A percentile compares a stretch with the other conserved stretches of the same genome.
Conservation (phyloP, 1,140 invertebrate genomes). For the Druon quercuslanigerum region DNA sequence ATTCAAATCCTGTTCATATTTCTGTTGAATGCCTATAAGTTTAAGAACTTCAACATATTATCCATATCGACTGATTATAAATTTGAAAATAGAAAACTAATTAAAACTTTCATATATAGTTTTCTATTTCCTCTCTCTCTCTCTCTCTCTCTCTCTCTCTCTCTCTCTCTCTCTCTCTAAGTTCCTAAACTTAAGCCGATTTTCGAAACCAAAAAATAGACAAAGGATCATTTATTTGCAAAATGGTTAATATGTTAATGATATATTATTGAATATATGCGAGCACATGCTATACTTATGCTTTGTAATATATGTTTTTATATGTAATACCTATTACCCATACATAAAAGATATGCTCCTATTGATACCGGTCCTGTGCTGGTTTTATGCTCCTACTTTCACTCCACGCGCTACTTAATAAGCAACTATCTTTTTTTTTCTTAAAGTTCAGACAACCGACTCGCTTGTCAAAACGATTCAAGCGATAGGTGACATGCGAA, state of each 20-base stretch:
- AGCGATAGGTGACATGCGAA: not conserved
- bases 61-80: too few species aligned
- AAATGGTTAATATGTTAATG: slow-evolving; percentile 2
- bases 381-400: slow-evolving; percentile 17
- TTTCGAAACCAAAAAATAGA: not conserved
- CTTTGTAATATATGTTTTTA: not conserved
- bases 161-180: too few species aligned
- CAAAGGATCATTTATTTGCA: not conserved
- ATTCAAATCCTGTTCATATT: too few species aligned
- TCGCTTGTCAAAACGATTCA: slow-evolving; percentile 8
- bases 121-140: too few species aligned
- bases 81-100: too few species aligned
- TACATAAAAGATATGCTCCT: not conserved
- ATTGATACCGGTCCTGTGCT: slow-evolving; percentile 13
- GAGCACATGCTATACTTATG: not conserved
- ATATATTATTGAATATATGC: not conserved
- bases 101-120: too few species aligned
- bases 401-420: slow-evolving; percentile 24
- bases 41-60: too few species aligned
- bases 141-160: too few species aligned
- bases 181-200: too few species aligned
- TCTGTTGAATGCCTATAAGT: too few species aligned
- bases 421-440: slow-evolving; percentile 1
- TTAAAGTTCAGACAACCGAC: not conserved
- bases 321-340: not conserved